Evolutionary conservation across 2,888 invertebrate genomes (phyloP).

Genomic region (Drosophila melanosoma): DNA sequence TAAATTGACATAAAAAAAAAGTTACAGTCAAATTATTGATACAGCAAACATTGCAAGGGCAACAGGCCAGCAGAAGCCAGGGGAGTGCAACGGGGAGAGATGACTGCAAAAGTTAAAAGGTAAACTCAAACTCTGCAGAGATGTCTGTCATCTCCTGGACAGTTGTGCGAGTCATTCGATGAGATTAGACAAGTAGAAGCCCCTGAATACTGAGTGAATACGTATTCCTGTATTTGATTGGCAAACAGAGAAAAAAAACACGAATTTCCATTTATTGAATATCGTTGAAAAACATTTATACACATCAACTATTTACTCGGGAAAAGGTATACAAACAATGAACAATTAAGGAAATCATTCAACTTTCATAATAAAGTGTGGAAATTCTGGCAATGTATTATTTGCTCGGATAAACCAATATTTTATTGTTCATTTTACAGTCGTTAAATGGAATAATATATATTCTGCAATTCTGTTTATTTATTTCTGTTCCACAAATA

Average conservation of each 20-base stretch:
- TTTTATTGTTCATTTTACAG: neutral
- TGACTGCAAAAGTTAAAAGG: constrained; percentile 7
- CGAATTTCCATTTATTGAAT: neutral
- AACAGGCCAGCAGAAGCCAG: neutral
- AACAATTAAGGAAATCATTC: neutral
- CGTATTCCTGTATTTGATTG: neutral
- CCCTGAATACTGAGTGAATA: constrained; percentile 1
- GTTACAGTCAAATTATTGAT: constrained; percentile 37
- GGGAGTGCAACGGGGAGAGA: too few species aligned
- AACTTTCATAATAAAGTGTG: neutral
- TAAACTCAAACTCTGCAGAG: constrained; percentile 1
- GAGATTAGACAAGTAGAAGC: constrained; percentile 56
- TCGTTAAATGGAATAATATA: neutral
- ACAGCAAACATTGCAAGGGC: neutral
- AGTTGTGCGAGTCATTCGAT: constrained; percentile 67
- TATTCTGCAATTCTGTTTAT: neutral
- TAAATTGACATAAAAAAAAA: constrained; percentile 50
- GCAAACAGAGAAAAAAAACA: neutral
- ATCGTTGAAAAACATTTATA: neutral
- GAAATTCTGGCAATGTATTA: neutral
- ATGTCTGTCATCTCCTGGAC: constrained; percentile 23
- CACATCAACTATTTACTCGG: neutral
- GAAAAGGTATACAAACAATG: neutral
- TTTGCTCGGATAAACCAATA: neutral
- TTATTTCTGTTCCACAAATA: neutral